Base-by-base conservation (phyloP, 2,888 invertebrate species). In the Celastrina argiolus region DNA sequence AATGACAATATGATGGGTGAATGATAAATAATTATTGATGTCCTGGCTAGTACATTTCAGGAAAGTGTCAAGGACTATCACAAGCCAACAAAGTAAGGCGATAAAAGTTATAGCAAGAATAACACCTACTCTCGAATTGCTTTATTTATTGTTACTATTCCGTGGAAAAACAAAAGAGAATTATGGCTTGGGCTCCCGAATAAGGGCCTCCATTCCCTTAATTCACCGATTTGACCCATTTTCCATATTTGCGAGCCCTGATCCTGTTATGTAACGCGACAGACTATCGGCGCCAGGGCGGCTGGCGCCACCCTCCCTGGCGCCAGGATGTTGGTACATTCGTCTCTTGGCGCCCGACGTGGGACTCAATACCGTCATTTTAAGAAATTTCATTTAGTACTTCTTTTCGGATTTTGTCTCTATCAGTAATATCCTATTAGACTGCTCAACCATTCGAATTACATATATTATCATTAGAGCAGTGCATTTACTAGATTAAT, bases 261-360 rank as follows among this genome's bases (percentile, higher is more conserved):
- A 70, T 69, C 78, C 74, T 75, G 80, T 88, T 87, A 85, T 81
- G 76, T 87, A 87, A 87, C 78, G 78, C 86, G 85, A 73, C 81
- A 85, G 85, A 84, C 86, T 74, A 71, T 82, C 87, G 92, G 92
- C 92, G 92, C 92, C 92, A 83, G 87, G 75, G 85, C 81, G 91
- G 78, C 92, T 89, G 93, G 92, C 93, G 92, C 78, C 61, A 61
- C 61, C 36, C 58, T 58, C 61, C 59, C 61, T 22, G 61, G 61
- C 61, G 61, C 61, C 61, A 61, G 61, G 61, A 61, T 61, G 61
- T 61, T 61, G 61, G 61, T 61, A 61, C 61, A 61, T 61, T 61
- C 58, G 41, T 59, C 58, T 59, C 41, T 59, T 79, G 82, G 81
- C 87, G 87, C 87, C 87, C 87, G 78, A 76, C 80, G 69, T 71